phyloP scores from a whole-genome alignment of 2,888 invertebrate genomes.

The Caenorhabditis sinica region DNA sequence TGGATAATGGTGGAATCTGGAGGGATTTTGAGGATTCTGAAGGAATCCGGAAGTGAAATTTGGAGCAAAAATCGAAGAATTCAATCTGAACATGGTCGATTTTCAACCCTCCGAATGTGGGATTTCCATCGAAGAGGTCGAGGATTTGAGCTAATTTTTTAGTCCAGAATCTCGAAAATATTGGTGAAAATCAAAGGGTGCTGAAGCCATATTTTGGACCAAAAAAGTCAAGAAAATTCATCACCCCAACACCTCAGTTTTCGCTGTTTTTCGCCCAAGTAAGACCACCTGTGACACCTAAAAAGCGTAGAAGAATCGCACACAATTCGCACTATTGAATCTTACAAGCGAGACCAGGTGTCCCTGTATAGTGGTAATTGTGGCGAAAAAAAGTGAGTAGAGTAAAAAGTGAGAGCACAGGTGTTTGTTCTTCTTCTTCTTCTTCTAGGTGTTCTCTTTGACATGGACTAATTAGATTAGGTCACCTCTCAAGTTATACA shows the following conservation, averaged over 20 bases:
- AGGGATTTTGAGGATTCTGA: background rate
- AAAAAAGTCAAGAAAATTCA: no score
- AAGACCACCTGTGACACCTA: background rate
- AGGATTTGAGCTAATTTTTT: no score
- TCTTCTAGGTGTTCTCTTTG: background rate
- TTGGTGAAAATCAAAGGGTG: no score
- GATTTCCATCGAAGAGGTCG: no score
- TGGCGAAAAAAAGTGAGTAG: background rate
- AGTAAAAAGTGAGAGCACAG: constrained; percentile 5
- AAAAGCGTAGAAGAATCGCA: background rate
- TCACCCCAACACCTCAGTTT: no score
- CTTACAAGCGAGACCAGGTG: constrained; percentile 12
- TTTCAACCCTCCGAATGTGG: no score
- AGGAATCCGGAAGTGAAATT: background rate
- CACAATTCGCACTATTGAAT: background rate
- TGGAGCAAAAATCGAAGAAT: no score
- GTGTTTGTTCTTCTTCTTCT: constrained; percentile 13
- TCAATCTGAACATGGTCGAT: no score
- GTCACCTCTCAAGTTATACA: constrained; percentile 26
- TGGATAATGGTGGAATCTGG: background rate
- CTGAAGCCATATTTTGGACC: no score
- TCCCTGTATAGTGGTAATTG: constrained; percentile 13
- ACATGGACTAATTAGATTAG: constrained; percentile 19
- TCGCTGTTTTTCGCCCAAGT: no score
- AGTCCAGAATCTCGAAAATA: no score